These are phyloP conservation scores for Cantharis rustica DNA, from an alignment of 2,888 invertebrate genomes.

Conservation along the genomic window DNA sequence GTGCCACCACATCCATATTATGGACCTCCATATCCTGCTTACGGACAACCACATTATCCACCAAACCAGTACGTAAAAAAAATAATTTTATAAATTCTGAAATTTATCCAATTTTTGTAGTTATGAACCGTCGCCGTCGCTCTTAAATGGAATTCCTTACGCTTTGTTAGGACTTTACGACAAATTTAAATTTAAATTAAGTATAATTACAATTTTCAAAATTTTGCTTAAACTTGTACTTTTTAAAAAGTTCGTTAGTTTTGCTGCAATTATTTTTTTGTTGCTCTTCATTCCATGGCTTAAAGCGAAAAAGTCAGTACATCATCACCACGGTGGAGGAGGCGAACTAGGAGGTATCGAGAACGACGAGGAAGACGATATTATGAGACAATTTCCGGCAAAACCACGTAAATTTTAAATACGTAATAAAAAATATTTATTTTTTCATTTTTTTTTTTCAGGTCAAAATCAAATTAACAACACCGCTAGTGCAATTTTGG, in stretches of 20 bases:
- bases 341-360: neutral
- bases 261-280: conserved; percentile 76
- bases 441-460: conserved; percentile 3
- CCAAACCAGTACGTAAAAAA: neutral
- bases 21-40: conserved; percentile 48
- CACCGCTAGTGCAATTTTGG: conserved; percentile 5
- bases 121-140: conserved; percentile 33
- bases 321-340: conserved; percentile 15
- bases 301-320: conserved; percentile 41
- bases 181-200: conserved; percentile 71
- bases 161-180: conserved; percentile 65
- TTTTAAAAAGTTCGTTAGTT: conserved; percentile 81
- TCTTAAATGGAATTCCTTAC: conserved; percentile 58
- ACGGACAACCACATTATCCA: conserved; percentile 53
- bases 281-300: conserved; percentile 71
- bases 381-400: conserved; percentile 18
- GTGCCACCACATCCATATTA: conserved; percentile 50
- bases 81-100: neutral
- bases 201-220: conserved; percentile 74
- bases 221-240: conserved; percentile 75
- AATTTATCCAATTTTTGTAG: conserved; percentile 6
- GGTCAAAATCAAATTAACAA: conserved; percentile 25
- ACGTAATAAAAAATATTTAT: neutral
- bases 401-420: neutral
- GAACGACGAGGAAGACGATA: conserved; percentile 27